Base-by-base conservation (phyloP, 2,113 vertebrate species). In the Datnioides undecimradiatus region DNA sequence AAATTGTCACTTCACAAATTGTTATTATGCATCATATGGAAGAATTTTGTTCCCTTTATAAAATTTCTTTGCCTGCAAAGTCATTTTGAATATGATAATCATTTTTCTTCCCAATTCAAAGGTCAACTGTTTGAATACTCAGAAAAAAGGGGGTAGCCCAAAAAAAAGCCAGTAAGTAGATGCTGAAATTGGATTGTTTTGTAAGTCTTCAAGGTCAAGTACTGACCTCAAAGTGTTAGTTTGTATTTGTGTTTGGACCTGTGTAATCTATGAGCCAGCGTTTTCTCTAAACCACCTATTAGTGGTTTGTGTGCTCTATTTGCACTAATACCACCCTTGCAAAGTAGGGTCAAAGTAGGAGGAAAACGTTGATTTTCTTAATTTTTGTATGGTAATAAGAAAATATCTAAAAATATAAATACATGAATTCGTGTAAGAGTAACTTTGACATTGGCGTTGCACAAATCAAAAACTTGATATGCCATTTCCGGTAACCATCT, bases 401-500 rank as follows among this genome's bases (percentile, higher is more conserved):
- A 23, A 25, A 25, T 14, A 34, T 31, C 19, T n/a, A 11, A 6
- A 19, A 49, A 49, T 14, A 70, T n/a, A 31, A 55, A 33, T 34
- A 25, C 11, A 57, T 17, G 4, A 6, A 14, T 5, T 2, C 6
- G 16, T 10, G 16, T 31, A 38, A n/a, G 27, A 29, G n/a, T n/a
- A n/a, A n/a, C n/a, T 10, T 2, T 19, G 3, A 31, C 1, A 4
- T 33, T 36, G 2, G 25, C 4, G 16, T 36, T 3, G 4, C 6
- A 12, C n/a, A 29, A 21, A 40, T 34, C 23, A 33, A 6, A 1
- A 34, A 16, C 4, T 36, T 17, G 29, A 19, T 0, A 16, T 21
- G 40, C 27, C 68, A 73, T 52, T 73, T 86, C 68, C 51, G 74
- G 64, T n/a, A 25, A 2, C 60, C 52, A 71, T 75, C 45, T 75